Base-by-base conservation (phyloP, 2,888 invertebrate genomes). In the Drosophila fulvimacula region DNA sequence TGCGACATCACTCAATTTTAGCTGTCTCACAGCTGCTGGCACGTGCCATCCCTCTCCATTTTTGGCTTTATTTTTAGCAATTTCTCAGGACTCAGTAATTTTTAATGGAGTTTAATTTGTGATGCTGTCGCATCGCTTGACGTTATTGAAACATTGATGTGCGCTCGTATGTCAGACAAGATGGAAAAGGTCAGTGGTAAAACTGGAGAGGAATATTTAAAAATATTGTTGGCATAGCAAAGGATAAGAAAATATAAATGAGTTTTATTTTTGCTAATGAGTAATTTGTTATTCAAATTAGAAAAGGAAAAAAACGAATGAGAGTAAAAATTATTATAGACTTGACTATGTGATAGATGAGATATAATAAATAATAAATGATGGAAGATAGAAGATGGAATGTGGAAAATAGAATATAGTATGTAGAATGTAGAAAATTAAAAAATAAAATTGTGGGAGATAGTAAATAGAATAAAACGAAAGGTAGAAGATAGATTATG, bases 21-120 rank as follows among this genome's bases (percentile, higher is more conserved):
- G 42, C 51, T 73, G 61, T 57, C 64, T 38, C 38, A 55, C 3
- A 44, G 27, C 11, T 48, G 15, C 13, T 17, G 76, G 68, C 76
- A 78, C 79, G 77, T 72, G 68, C 76, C 42, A 48, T 34, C 44
- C 32, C 30, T 48, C 3, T 30, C 17, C 3, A 17, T 6, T 72
- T 49, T 17, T 71, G 55, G 61, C 48, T 63, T 79, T 79, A 81
- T 79, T 76, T 79, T 81, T 79, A 79, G 79, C 51, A 38, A 17
- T 53, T 59, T 27, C 46, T 24, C 38, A 46, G 53, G 19, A 44
- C 2, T 55, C 36, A 30, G 64, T 68, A 65, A 77, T 77, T 72
- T 79, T 72, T 58, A 77, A 75, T 77, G 76, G 65, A 76, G 72
- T 56, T 66, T 65, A 63, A 66, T 79, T 76, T 69, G 51, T 48